Conservation (phyloP, 37 sponge, comb jelly and placozoan genomes). For the Corticium candelabrum region DNA sequence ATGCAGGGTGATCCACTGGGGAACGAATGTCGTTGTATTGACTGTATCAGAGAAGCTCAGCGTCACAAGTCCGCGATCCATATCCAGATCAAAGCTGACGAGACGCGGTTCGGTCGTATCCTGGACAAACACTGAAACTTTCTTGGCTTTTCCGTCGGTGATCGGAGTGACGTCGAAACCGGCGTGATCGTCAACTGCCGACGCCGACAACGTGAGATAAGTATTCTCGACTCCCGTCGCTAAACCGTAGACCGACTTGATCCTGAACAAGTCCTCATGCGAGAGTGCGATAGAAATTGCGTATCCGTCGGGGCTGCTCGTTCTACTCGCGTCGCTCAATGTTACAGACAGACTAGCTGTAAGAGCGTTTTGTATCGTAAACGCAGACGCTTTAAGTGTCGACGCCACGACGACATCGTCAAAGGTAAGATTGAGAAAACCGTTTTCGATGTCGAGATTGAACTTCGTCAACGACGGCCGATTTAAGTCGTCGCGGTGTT, state of each 20-base stretch:
- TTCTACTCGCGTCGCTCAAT: conserved; percentile 35
- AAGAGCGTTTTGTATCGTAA: conserved; percentile 43
- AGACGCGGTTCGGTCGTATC: conserved; percentile 61
- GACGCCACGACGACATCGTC: conserved; percentile 63
- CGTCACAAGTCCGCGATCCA: conserved; percentile 42
- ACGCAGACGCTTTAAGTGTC: conserved; percentile 57
- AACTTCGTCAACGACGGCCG: conserved; percentile 42
- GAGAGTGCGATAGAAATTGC: conserved; percentile 43
- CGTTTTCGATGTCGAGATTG: conserved; percentile 52
- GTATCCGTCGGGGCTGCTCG: conserved; percentile 51
- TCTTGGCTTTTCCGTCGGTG: conserved; percentile 63
- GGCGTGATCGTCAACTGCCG: conserved; percentile 57
- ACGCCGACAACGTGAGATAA: conserved; percentile 42
- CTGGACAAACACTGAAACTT: conserved; percentile 38
- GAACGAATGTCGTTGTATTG: conserved; percentile 52
- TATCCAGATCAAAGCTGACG: conserved; percentile 52
- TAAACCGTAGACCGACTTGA: conserved; percentile 49
- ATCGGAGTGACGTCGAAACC: conserved; percentile 73
- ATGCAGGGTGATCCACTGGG: conserved; percentile 29
- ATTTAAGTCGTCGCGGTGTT: conserved; percentile 26
- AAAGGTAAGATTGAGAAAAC: conserved; percentile 50
- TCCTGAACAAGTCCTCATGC: conserved; percentile 44
- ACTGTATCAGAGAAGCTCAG: conserved; percentile 63
- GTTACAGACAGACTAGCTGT: conserved; percentile 39
- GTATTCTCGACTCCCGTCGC: conserved; percentile 45